These are phyloP conservation scores for Collichthys lucidus DNA, from an alignment of 2,113 vertebrate genomes.

Conservation along the genomic window DNA sequence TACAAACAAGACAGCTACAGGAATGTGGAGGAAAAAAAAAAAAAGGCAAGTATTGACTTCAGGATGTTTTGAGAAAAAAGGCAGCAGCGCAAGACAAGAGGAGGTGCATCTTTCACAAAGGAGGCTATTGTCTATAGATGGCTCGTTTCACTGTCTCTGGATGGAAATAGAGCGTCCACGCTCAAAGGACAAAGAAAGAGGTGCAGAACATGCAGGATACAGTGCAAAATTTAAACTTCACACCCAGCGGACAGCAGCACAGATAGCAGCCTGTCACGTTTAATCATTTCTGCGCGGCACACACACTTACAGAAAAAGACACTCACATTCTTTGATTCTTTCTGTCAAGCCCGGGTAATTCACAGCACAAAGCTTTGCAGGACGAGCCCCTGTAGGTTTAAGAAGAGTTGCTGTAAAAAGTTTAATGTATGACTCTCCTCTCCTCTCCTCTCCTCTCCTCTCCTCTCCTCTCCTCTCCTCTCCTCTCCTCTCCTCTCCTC, in stretches of 20 bases:
- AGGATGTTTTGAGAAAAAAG: constrained; percentile 36
- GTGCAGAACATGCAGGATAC: not conserved
- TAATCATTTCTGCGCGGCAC: constrained; percentile 52
- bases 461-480: no score
- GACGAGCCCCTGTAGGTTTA: not conserved
- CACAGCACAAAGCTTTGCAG: not conserved
- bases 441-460: not conserved
- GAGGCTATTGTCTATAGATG: constrained; percentile 3
- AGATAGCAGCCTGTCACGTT: constrained; percentile 69
- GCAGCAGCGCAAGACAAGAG: constrained; percentile 4
- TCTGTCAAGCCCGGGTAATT: not conserved
- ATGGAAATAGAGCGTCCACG: not conserved
- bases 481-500: not conserved
- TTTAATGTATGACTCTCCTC: no score
- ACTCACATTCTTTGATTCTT: constrained; percentile 16
- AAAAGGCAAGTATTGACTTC: constrained; percentile 28
- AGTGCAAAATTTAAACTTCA: not conserved
- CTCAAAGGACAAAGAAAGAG: not conserved
- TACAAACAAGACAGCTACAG: constrained; percentile 33
- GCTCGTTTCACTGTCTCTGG: not conserved
- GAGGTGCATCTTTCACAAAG: constrained; percentile 9
- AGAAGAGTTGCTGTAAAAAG: not conserved
- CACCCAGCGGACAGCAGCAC: constrained; percentile 40
- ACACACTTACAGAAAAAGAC: constrained; percentile 15
- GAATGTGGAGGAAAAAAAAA: constrained; percentile 56